phyloP scores from a whole-genome alignment of 2,888 invertebrate species.

The Hypsopygia costalis region DNA sequence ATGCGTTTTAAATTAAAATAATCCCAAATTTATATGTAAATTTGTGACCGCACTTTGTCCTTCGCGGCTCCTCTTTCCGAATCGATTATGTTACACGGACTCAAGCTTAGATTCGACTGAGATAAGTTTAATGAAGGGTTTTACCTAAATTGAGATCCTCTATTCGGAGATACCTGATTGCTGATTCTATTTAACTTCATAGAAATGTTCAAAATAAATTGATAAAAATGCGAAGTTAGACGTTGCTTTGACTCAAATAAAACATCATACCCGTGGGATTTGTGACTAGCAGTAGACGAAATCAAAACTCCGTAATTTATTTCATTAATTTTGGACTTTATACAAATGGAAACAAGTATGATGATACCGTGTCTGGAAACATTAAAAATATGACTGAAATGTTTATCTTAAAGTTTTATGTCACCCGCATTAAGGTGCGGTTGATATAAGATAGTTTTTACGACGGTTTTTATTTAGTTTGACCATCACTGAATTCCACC shows the following conservation, averaged over 20 bases:
- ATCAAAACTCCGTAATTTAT: neutral
- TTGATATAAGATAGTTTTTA: constrained; percentile 46
- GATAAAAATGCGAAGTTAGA: constrained; percentile 3
- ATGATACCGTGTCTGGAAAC: neutral
- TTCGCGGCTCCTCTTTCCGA: constrained; percentile 66
- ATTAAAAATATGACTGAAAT: constrained; percentile 8
- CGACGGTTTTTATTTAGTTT: constrained; percentile 41
- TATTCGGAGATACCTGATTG: neutral
- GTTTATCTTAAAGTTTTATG: constrained; percentile 36
- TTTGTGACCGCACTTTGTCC: constrained; percentile 74
- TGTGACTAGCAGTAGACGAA: constrained; percentile 2
- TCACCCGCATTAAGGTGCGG: constrained; percentile 33
- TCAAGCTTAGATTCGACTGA: constrained; percentile 58
- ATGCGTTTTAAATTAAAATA: constrained; percentile 77
- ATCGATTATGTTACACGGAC: constrained; percentile 74
- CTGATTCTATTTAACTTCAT: neutral
- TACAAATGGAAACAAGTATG: neutral
- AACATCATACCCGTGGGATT: constrained; percentile 7
- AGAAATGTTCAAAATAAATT: neutral
- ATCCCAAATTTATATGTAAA: constrained; percentile 77
- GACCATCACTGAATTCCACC: constrained; percentile 38
- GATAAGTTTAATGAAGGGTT: constrained; percentile 74
- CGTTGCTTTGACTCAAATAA: neutral
- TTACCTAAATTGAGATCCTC: constrained; percentile 53
- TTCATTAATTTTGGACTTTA: constrained; percentile 1